Conservation (phyloP, 64 coral and sea anemone genomes). For the Exaiptasia diaphana region DNA sequence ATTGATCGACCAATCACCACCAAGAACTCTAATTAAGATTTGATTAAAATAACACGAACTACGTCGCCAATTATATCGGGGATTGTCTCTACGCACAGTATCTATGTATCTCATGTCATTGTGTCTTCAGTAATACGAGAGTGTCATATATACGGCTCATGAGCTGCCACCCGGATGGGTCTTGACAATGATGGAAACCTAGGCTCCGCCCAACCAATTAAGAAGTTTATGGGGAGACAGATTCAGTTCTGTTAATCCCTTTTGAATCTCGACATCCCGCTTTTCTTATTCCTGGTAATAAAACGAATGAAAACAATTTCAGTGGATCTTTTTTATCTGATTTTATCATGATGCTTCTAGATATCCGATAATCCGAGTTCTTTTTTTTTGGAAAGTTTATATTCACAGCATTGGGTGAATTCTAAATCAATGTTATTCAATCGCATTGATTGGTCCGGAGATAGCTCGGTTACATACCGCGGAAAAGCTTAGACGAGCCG, state of each 20-base stretch:
- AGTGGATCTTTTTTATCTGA: constrained; percentile 49
- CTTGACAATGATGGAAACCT: constrained; percentile 49
- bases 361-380: not conserved
- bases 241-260: constrained; percentile 58
- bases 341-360: not conserved
- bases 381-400: constrained; percentile 6
- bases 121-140: constrained; percentile 80
- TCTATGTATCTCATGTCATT: constrained; percentile 72
- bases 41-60: constrained; percentile 94
- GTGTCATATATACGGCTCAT: constrained; percentile 47
- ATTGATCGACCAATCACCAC: constrained; percentile 53
- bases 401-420: too few relatives aligned
- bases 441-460: not conserved
- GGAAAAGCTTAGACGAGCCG: constrained; percentile 12
- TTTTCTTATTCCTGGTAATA: not conserved
- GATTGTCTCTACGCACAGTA: constrained; percentile 50
- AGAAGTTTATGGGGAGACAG: constrained; percentile 67
- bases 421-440: not conserved
- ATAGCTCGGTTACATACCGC: constrained; percentile 14
- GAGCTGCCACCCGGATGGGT: constrained; percentile 57
- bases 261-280: constrained; percentile 32
- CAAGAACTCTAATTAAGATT: constrained; percentile 73
- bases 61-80: constrained; percentile 65
- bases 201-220: constrained; percentile 85
- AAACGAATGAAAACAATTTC: not conserved